Conservation (phyloP, 2,888 invertebrate species). For the Parnassius orleans region DNA sequence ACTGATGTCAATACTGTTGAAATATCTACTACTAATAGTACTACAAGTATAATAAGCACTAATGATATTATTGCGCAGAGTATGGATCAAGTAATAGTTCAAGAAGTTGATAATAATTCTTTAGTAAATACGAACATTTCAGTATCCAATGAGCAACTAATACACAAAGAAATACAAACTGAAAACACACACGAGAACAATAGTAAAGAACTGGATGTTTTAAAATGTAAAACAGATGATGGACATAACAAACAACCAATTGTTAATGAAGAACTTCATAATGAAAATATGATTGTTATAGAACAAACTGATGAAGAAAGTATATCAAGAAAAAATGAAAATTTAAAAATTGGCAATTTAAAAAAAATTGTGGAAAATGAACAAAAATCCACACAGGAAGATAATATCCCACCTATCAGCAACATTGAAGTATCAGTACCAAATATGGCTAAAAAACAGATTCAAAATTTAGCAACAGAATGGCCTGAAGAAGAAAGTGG, state of each 20-base stretch:
- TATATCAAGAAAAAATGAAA: slow-evolving; percentile 31
- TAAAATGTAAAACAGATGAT: slow-evolving; percentile 20
- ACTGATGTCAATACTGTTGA: neutral
- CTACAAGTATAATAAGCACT: neutral
- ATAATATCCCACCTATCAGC: slow-evolving; percentile 1
- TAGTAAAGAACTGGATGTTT: slow-evolving; percentile 20
- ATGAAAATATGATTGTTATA: slow-evolving; percentile 28
- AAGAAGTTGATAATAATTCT: slow-evolving; percentile 31
- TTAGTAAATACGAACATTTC: slow-evolving; percentile 27
- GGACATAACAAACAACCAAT: slow-evolving; percentile 23
- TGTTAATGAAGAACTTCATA: slow-evolving; percentile 16
- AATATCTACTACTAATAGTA: neutral
- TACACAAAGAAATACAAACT: slow-evolving; percentile 27
- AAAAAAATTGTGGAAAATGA: slow-evolving; percentile 24
- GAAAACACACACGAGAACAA: slow-evolving; percentile 9
- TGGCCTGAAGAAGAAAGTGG: slow-evolving; percentile 68
- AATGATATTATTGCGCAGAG: slow-evolving; percentile 27
- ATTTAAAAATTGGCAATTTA: slow-evolving; percentile 28
- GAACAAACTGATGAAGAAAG: slow-evolving; percentile 32
- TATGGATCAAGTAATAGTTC: slow-evolving; percentile 28
- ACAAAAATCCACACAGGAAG: slow-evolving; percentile 7
- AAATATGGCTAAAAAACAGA: slow-evolving; percentile 44
- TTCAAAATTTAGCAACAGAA: slow-evolving; percentile 56
- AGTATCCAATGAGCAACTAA: slow-evolving; percentile 20
- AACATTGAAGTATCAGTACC: slow-evolving; percentile 22